Percentiles rank a stretch among this genome's conserved stretches.
These are phyloP conservation scores for Chrysopilus asiliformis DNA, from an alignment of 2,888 invertebrate genomes.

Conservation along the genomic window DNA sequence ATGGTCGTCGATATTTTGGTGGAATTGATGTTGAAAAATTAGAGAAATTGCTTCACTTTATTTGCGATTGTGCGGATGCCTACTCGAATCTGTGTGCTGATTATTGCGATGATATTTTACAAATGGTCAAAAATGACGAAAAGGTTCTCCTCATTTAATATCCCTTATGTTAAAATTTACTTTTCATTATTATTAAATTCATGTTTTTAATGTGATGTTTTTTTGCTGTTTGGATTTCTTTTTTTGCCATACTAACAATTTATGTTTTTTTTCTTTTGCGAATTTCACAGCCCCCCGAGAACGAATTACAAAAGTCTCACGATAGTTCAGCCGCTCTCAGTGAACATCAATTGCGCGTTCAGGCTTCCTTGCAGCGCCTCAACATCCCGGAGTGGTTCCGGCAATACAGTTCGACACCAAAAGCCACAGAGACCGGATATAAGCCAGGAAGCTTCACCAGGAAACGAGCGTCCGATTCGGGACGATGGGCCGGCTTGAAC, in stretches of 20 bases:
- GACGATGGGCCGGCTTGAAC: constrained; percentile 52
- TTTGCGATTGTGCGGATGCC: constrained; percentile 8
- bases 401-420: constrained; percentile 28
- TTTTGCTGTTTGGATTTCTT: not conserved
- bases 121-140: constrained; percentile 2
- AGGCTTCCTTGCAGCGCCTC: constrained; percentile 83
- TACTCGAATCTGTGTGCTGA: constrained; percentile 1
- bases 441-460: constrained; percentile 70
- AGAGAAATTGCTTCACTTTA: too few species aligned
- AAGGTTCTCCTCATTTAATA: not conserved
- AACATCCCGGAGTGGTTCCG: constrained; percentile 94
- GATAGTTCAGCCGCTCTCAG: constrained; percentile 58
- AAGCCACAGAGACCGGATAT: constrained; percentile 20
- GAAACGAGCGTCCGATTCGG: constrained; percentile 56
- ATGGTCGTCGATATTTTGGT: too few species aligned
- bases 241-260: not conserved
- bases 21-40: too few species aligned
- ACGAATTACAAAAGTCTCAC: constrained; percentile 70
- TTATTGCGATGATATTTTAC: constrained; percentile 1
- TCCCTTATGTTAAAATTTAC: not conserved
- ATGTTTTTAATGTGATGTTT: not conserved
- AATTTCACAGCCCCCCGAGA: constrained; percentile 76
- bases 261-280: constrained; percentile 16
- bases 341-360: constrained; percentile 86
- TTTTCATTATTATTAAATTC: not conserved